These are phyloP conservation scores for Oreochromis aureus DNA, from an alignment of 2,113 vertebrate species.

Conservation along the genomic window DNA sequence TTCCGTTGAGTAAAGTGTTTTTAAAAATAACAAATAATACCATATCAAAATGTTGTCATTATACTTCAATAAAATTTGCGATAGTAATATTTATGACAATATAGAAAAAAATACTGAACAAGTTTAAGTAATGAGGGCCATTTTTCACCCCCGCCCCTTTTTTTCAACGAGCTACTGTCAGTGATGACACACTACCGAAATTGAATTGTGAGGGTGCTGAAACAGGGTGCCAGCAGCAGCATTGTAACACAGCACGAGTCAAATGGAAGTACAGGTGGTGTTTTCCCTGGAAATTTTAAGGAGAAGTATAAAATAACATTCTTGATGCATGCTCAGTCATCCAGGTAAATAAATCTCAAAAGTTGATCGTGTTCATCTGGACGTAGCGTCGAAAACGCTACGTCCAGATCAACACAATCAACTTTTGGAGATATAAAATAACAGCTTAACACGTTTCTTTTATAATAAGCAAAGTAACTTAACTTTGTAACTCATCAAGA, in stretches of 20 bases:
- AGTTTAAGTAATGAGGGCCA: background rate
- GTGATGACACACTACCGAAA: background rate
- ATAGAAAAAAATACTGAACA: background rate
- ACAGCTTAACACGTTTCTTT: background rate
- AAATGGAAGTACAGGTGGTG: background rate
- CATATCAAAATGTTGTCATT: background rate
- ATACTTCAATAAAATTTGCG: background rate
- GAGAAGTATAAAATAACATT: background rate
- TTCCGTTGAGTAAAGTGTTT: background rate
- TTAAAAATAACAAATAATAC: background rate
- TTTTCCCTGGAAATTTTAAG: background rate
- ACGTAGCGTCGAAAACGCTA: no score
- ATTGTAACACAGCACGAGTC: background rate
- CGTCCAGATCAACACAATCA: no score
- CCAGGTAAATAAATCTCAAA: no score
- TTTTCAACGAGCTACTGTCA: background rate
- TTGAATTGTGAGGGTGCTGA: fast-evolving
- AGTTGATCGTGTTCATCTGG: no score
- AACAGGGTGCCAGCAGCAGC: background rate
- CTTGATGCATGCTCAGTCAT: no score
- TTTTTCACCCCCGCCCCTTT: background rate
- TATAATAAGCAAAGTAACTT: background rate
- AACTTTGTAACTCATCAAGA: background rate
- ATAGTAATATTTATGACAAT: background rate
- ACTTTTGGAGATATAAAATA: background rate